These are phyloP conservation scores for Aurelia aurita DNA, from an alignment of 30 jellyfish, hydroid and myxozoan genomes.

Conservation along the genomic window DNA sequence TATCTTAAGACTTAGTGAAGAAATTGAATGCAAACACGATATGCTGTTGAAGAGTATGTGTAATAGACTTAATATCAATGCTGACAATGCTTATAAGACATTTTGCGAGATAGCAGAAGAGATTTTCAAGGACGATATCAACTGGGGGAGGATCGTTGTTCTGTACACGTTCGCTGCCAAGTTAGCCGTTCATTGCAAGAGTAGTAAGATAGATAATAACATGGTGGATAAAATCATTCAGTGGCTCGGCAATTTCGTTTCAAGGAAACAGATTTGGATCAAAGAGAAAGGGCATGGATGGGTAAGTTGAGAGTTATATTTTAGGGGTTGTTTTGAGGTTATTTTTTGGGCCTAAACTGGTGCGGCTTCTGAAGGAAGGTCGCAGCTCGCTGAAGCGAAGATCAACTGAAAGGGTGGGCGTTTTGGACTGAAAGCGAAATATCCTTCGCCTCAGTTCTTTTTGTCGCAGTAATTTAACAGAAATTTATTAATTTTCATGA, in stretches of 20 bases:
- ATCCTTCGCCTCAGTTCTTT: no score
- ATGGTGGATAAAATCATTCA: slow-evolving; percentile 83
- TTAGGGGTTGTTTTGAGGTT: no score
- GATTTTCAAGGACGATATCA: slow-evolving; percentile 82
- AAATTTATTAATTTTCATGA: no score
- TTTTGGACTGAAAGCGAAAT: no score
- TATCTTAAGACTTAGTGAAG: slow-evolving; percentile 82
- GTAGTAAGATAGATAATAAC: slow-evolving; percentile 64
- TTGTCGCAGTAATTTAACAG: no score
- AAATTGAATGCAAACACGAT: slow-evolving; percentile 89
- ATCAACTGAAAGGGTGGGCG: no score
- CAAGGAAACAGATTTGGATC: slow-evolving; percentile 88
- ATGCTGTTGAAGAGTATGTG: slow-evolving; percentile 93
- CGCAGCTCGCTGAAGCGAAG: no score
- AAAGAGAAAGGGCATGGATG: slow-evolving; percentile 96
- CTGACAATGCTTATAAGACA: slow-evolving; percentile 86
- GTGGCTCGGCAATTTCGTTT: slow-evolving; percentile 89
- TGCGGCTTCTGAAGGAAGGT: no score
- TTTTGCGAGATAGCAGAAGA: slow-evolving; percentile 89
- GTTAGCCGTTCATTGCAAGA: slow-evolving; percentile 86
- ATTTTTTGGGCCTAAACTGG: no score
- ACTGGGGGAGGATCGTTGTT: slow-evolving; percentile 98
- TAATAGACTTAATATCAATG: slow-evolving; percentile 78
- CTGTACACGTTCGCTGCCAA: slow-evolving; percentile 95
- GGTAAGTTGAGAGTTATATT: slow-evolving; percentile 72